Percentiles rank a stretch among this genome's conserved stretches.
phyloP scores from a whole-genome alignment of 1,140 invertebrate species.

The Dreissena rostriformis region DNA sequence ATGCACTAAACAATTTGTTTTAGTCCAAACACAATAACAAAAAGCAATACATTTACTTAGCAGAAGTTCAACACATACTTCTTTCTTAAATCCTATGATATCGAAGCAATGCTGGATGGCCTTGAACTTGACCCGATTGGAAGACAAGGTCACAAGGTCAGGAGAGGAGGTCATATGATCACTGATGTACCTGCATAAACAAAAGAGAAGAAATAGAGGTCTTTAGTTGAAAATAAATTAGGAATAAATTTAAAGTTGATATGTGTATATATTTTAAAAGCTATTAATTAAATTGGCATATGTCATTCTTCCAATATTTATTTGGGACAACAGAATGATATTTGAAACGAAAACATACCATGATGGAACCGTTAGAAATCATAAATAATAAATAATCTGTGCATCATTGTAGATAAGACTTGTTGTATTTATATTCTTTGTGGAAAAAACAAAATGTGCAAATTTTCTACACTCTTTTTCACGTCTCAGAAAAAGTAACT shows the following conservation, averaged over 20 bases:
- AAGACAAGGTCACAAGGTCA: conserved; percentile 68
- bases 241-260: not conserved
- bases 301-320: too few relatives aligned
- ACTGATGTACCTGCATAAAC: conserved; percentile 70
- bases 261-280: not conserved
- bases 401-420: too few relatives aligned
- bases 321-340: too few relatives aligned
- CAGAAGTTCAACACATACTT: conserved; percentile 66
- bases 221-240: not conserved
- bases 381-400: too few relatives aligned
- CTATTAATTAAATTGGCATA: too few relatives aligned
- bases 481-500: too few relatives aligned
- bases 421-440: too few relatives aligned
- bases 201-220: conserved; percentile 9
- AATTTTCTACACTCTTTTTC: too few relatives aligned
- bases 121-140: conserved; percentile 78
- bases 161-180: conserved; percentile 65
- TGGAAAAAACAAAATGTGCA: too few relatives aligned
- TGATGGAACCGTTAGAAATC: too few relatives aligned
- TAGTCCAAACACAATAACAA: not conserved
- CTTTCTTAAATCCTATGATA: conserved; percentile 79
- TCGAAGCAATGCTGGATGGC: conserved; percentile 80
- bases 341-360: too few relatives aligned
- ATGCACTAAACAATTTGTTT: too few relatives aligned
- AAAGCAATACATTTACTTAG: conserved; percentile 70